phyloP scores from a whole-genome alignment of 2,113 vertebrate genomes.

The Bubalus kerabau region DNA sequence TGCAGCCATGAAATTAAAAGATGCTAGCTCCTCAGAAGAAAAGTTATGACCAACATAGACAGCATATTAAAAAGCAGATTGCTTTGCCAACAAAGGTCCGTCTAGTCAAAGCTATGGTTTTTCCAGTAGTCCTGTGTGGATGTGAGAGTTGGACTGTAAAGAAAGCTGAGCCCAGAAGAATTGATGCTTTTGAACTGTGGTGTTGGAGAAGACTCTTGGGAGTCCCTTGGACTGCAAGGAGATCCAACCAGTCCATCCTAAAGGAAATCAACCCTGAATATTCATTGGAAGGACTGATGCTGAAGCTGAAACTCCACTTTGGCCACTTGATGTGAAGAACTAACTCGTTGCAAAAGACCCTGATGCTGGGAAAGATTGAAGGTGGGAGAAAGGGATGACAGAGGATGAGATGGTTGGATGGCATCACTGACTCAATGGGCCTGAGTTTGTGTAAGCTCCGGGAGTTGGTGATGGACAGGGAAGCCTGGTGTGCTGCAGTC shows the following conservation, averaged over 20 bases:
- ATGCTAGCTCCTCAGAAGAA: not conserved
- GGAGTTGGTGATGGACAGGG: not conserved
- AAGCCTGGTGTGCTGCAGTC: not conserved
- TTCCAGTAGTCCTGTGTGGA: not conserved
- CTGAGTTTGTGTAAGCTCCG: accelerated
- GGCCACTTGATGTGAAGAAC: not conserved
- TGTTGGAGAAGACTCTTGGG: not conserved
- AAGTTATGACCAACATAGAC: not conserved
- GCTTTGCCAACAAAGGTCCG: not conserved
- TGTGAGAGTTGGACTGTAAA: not conserved
- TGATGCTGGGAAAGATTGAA: not conserved
- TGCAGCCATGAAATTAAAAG: not conserved
- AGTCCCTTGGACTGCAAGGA: not conserved
- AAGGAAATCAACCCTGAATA: not conserved
- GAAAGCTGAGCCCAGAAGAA: not conserved
- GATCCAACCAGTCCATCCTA: not conserved
- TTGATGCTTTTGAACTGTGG: not conserved
- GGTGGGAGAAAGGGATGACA: not conserved
- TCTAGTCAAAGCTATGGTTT: not conserved
- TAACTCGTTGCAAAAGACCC: not conserved
- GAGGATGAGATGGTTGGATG: not conserved
- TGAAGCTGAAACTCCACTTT: not conserved
- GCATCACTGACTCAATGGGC: not conserved
- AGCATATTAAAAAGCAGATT: not conserved
- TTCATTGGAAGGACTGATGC: not conserved